Conservation (phyloP, 2,797 vertebrate species). For the Neostethus bicornis region DNA sequence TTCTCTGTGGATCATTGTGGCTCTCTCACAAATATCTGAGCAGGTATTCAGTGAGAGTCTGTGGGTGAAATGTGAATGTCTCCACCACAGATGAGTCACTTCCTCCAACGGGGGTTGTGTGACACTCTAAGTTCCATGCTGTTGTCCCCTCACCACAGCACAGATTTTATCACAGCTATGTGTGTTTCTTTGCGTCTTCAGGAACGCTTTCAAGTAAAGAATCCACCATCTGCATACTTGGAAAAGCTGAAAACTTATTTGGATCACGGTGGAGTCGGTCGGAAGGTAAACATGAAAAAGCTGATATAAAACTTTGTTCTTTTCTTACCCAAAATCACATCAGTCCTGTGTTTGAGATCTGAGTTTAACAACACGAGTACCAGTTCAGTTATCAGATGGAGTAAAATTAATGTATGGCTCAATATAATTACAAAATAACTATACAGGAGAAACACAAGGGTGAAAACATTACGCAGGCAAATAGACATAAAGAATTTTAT, state of each 20-base stretch:
- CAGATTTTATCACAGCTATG: conserved; percentile 31
- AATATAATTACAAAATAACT: too few relatives aligned
- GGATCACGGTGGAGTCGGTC: conserved; percentile 86
- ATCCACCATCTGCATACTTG: conserved; percentile 90
- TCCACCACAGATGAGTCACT: not conserved
- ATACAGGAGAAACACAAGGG: too few relatives aligned
- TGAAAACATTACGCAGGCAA: too few relatives aligned
- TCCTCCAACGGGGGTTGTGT: conserved; percentile 8
- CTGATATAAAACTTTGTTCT: too few relatives aligned
- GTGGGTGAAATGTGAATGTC: not conserved
- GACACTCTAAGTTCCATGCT: conserved; percentile 21
- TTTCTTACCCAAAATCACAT: too few relatives aligned
- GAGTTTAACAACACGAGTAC: too few relatives aligned
- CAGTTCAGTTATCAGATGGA: too few relatives aligned
- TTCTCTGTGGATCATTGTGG: not conserved
- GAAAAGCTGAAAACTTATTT: conserved; percentile 89
- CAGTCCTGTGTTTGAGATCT: too few relatives aligned
- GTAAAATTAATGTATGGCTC: too few relatives aligned
- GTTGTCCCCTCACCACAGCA: conserved; percentile 9
- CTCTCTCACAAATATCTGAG: not conserved
- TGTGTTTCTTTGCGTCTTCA: conserved; percentile 53
- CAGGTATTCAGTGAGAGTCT: not conserved
- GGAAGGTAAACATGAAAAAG: conserved; percentile 80
- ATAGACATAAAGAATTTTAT: too few relatives aligned
- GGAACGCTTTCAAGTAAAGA: conserved; percentile 96